phyloP scores from a whole-genome alignment of 2,113 vertebrate species.

The Cyprinus carpio region DNA sequence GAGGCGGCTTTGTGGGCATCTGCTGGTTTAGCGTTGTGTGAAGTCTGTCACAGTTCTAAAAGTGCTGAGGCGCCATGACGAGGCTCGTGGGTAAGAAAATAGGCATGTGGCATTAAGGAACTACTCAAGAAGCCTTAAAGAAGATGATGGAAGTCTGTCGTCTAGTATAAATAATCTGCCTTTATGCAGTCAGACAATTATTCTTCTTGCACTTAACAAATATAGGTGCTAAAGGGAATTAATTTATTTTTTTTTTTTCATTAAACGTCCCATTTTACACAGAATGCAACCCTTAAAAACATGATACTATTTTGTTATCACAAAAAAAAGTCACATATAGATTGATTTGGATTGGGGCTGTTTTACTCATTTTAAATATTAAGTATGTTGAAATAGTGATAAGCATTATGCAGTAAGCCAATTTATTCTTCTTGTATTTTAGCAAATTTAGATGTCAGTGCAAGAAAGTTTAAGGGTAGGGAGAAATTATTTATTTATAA shows the following conservation, averaged over 20 bases:
- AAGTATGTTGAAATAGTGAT: not conserved
- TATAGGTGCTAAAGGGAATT: not conserved
- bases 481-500: no score
- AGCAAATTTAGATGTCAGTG: not conserved
- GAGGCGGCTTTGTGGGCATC: constrained; percentile 39
- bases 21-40: constrained; percentile 51
- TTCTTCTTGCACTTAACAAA: not conserved
- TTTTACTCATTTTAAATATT: not conserved
- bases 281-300: not conserved
- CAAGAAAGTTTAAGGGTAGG: not conserved
- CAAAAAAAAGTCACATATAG: not conserved
- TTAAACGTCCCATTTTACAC: not conserved
- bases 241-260: not conserved
- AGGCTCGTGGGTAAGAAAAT: constrained; percentile 57
- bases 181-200: not conserved
- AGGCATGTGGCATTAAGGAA: not conserved
- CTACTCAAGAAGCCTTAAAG: not conserved
- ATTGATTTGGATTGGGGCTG: not conserved
- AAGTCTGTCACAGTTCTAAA: constrained; percentile 60
- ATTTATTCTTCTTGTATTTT: not conserved
- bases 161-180: not conserved
- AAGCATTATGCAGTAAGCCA: not conserved
- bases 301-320: not conserved
- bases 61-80: constrained; percentile 53
- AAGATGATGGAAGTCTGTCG: not conserved